phyloP scores from a whole-genome alignment of 2,797 vertebrate genomes.

The Galago senegalensis region DNA sequence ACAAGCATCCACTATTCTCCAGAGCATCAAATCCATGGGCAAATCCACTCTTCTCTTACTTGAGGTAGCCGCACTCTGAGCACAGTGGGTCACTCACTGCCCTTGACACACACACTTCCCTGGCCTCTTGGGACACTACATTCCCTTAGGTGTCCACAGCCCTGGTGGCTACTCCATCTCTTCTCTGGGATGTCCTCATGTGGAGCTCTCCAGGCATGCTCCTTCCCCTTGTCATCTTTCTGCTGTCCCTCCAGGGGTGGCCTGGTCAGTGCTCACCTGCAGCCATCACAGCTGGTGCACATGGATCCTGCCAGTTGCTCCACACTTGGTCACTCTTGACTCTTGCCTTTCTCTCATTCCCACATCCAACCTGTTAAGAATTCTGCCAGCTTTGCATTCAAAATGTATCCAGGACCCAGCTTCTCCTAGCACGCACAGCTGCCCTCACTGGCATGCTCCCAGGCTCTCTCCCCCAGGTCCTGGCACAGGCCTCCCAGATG shows the following conservation, averaged over 20 bases:
- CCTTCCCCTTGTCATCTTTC: background rate
- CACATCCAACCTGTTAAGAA: background rate
- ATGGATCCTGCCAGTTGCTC: background rate
- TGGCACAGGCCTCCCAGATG: background rate
- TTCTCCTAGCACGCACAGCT: background rate
- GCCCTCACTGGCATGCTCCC: background rate
- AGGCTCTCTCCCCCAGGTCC: background rate
- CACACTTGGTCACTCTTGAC: background rate
- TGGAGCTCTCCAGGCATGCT: background rate
- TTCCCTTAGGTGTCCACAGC: background rate
- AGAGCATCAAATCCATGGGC: too few relatives aligned
- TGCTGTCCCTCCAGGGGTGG: too few relatives aligned
- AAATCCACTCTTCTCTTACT: background rate
- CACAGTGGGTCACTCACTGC: background rate
- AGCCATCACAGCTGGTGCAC: too few relatives aligned
- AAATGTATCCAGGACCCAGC: background rate
- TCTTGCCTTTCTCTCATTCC: background rate
- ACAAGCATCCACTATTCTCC: background rate
- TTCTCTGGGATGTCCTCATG: background rate
- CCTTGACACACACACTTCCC: background rate
- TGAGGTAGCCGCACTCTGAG: accelerated
- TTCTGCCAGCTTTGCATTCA: background rate
- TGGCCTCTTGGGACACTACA: accelerated
- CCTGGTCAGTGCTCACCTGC: background rate
- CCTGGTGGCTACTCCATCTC: background rate